phyloP scores from a whole-genome alignment of 1,140 invertebrate species.

The Drosophila erecta region DNA sequence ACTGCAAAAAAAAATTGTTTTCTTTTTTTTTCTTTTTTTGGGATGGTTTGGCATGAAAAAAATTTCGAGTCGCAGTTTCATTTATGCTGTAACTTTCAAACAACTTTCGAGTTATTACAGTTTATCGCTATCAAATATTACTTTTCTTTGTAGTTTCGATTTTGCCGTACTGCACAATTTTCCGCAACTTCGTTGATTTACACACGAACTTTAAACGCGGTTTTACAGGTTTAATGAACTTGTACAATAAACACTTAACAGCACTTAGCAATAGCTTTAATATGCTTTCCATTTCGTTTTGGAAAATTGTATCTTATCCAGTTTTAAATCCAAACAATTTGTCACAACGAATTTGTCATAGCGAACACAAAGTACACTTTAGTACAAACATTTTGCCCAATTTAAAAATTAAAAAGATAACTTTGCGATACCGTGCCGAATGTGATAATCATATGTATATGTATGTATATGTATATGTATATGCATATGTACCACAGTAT shows the following conservation, averaged over 20 bases:
- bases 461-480: too few species aligned
- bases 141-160: slow-evolving; percentile 25
- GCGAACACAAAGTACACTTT: not conserved
- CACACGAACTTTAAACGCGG: not conserved
- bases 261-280: not conserved
- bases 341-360: not conserved
- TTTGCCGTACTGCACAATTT: slow-evolving; percentile 10
- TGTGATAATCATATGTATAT: slow-evolving; percentile 1
- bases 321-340: not conserved
- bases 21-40: slow-evolving; percentile 7
- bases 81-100: slow-evolving; percentile 49
- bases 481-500: too few species aligned
- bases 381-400: not conserved
- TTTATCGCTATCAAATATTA: slow-evolving; percentile 44
- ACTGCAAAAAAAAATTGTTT: slow-evolving; percentile 23
- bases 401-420: not conserved
- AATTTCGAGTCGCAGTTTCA: slow-evolving; percentile 21
- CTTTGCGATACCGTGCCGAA: not conserved
- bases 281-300: not conserved
- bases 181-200: not conserved
- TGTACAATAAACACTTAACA: not conserved
- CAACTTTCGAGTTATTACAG: slow-evolving; percentile 75
- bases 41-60: slow-evolving; percentile 67
- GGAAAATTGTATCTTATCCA: not conserved
- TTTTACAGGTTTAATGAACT: not conserved